Percentiles rank a stretch among this genome's conserved stretches.
These are phyloP conservation scores for Anguilla pacifica DNA, from an alignment of 2,797 vertebrate species.

Conservation along the genomic window DNA sequence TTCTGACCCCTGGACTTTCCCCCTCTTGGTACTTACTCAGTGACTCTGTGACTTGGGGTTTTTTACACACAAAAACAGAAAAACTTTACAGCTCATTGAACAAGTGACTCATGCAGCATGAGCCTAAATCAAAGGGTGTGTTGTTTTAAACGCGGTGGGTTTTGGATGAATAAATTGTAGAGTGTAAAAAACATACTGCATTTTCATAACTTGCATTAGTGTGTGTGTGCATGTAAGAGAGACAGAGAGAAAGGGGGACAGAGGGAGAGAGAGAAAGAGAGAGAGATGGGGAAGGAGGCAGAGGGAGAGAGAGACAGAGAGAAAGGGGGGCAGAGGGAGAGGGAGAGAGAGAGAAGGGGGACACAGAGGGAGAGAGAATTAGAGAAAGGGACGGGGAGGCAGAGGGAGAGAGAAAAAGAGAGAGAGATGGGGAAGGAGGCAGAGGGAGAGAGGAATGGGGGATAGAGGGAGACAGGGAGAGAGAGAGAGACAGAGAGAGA, in stretches of 20 bases:
- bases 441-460: too few species aligned
- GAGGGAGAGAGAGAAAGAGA: background rate
- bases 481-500: constrained; percentile 35
- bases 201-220: constrained; percentile 63
- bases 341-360: too few species aligned
- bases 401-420: too few species aligned
- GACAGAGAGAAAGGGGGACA: background rate
- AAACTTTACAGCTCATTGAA: constrained; percentile 70
- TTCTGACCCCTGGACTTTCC: too few species aligned
- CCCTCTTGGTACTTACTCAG: constrained; percentile 30
- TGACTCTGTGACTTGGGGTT: constrained; percentile 67
- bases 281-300: too few species aligned
- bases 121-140: constrained; percentile 55
- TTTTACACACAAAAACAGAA: constrained; percentile 64
- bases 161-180: constrained; percentile 39
- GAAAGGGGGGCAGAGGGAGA: too few species aligned
- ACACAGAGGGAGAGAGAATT: too few species aligned
- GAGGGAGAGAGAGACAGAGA: too few species aligned
- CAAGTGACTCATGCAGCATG: constrained; percentile 59
- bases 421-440: too few species aligned
- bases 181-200: constrained; percentile 4
- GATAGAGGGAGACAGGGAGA: constrained; percentile 42
- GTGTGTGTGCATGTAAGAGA: constrained; percentile 47
- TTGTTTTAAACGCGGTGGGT: constrained; percentile 52
- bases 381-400: too few species aligned